phyloP scores from a whole-genome alignment of 2,888 invertebrate genomes.

The Lissocephala sabroskyi region DNA sequence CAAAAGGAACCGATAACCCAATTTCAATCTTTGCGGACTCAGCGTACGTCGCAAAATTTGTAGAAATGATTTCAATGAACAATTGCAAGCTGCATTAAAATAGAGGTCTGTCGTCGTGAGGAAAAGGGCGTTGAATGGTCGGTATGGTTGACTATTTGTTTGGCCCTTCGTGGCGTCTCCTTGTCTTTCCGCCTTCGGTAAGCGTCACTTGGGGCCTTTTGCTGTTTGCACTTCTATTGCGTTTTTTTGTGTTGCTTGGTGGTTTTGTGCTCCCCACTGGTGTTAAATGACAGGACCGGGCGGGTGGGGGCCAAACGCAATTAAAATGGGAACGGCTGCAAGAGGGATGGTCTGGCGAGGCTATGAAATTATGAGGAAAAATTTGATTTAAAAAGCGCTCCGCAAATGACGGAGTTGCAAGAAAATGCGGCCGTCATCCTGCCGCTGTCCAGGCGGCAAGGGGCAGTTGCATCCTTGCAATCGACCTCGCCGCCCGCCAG shows the following conservation, averaged over 20 bases:
- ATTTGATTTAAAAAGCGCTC: conserved; percentile 49
- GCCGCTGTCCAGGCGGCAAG: conserved; percentile 30
- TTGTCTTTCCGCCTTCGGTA: too few species aligned
- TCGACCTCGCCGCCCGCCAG: conserved; percentile 4
- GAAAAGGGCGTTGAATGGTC: too few species aligned
- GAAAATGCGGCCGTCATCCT: conserved; percentile 31
- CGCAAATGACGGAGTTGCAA: conserved; percentile 9
- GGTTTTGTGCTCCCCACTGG: conserved; percentile 23
- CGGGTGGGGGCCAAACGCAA: conserved; percentile 46
- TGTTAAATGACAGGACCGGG: conserved; percentile 49
- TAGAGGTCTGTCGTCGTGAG: too few species aligned
- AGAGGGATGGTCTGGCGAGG: conserved; percentile 5
- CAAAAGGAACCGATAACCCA: too few species aligned
- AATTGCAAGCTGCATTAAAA: too few species aligned
- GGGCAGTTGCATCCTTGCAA: too few species aligned
- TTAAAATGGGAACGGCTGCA: conserved; percentile 52
- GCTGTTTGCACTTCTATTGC: neutral
- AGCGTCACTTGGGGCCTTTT: too few species aligned
- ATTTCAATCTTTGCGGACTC: too few species aligned
- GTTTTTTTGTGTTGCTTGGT: conserved; percentile 20
- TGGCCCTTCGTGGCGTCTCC: too few species aligned
- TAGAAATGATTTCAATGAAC: too few species aligned
- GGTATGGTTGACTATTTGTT: too few species aligned
- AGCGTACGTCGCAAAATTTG: too few species aligned
- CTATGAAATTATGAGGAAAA: conserved; percentile 55